Percentiles rank a stretch among this genome's conserved stretches.
Conservation (phyloP, 1,140 invertebrate genomes). For the Micrasema minimum region DNA sequence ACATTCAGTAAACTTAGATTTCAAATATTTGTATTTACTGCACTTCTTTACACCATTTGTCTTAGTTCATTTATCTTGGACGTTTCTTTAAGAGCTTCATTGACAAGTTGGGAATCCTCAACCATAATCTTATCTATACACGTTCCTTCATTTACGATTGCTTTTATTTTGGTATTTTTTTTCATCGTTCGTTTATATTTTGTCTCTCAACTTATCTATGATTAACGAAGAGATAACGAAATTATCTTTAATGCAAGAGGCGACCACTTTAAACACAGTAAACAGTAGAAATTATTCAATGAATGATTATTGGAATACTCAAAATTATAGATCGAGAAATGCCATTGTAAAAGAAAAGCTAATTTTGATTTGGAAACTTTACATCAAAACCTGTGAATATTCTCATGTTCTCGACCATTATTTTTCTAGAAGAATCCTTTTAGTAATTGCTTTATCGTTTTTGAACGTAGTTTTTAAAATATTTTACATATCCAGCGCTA, state of each 20-base stretch:
- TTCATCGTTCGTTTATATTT: not conserved
- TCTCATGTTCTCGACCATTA: constrained; percentile 6
- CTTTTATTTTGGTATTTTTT: not conserved
- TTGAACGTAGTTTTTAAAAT: constrained; percentile 8
- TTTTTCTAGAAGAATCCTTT: constrained; percentile 22
- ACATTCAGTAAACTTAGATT: not conserved
- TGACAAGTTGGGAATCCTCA: not conserved
- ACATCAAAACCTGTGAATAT: constrained; percentile 9
- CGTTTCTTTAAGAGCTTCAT: not conserved
- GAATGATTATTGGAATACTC: not conserved
- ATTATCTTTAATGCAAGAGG: not conserved
- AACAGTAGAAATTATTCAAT: too few relatives aligned
- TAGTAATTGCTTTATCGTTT: constrained; percentile 16
- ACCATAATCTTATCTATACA: not conserved
- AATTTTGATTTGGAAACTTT: constrained; percentile 19
- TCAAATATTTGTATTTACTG: not conserved
- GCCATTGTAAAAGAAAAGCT: not conserved
- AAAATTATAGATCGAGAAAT: not conserved
- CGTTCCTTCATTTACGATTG: not conserved
- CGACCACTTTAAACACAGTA: too few relatives aligned
- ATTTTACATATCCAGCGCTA: not conserved
- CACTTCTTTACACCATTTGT: not conserved
- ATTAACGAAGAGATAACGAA: constrained; percentile 6
- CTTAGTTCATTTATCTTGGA: not conserved
- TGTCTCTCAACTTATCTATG: not conserved